Percentiles rank a stretch among this genome's conserved stretches.
These are phyloP conservation scores for Oreochromis aureus DNA, from an alignment of 2,113 vertebrate genomes.

Conservation along the genomic window DNA sequence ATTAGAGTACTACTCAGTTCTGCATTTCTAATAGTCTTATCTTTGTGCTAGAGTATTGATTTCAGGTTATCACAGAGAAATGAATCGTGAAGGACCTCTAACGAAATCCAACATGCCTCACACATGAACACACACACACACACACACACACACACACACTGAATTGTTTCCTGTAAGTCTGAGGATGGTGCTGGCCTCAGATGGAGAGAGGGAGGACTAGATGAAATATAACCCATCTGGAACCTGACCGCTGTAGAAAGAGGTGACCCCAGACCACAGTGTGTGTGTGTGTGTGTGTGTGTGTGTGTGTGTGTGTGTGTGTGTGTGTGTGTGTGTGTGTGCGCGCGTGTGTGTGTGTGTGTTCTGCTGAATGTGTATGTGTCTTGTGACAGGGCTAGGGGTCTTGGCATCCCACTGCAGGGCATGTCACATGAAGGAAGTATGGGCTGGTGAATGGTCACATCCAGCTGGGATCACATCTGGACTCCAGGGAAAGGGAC, in stretches of 20 bases:
- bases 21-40: not conserved
- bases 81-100: not conserved
- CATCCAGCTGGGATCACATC: constrained; percentile 56
- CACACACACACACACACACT: not conserved
- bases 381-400: constrained; percentile 14
- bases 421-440: constrained; percentile 32
- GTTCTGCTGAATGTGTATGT: not conserved
- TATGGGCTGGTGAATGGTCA: constrained; percentile 23
- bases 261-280: constrained; percentile 46
- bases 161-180: constrained; percentile 13
- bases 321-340: not conserved
- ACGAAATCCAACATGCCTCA: not conserved
- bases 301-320: not conserved
- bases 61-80: not conserved
- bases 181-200: not conserved
- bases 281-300: not conserved
- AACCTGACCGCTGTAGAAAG: constrained; percentile 39
- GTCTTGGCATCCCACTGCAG: constrained; percentile 27
- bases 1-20: not conserved
- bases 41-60: not conserved
- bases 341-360: not conserved
- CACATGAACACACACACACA: not conserved
- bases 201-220: constrained; percentile 22
- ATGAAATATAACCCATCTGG: constrained; percentile 68
- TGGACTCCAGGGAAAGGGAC: constrained; percentile 37